Conservation (phyloP, 2,888 invertebrate species). For the Epistrophe eligans region DNA sequence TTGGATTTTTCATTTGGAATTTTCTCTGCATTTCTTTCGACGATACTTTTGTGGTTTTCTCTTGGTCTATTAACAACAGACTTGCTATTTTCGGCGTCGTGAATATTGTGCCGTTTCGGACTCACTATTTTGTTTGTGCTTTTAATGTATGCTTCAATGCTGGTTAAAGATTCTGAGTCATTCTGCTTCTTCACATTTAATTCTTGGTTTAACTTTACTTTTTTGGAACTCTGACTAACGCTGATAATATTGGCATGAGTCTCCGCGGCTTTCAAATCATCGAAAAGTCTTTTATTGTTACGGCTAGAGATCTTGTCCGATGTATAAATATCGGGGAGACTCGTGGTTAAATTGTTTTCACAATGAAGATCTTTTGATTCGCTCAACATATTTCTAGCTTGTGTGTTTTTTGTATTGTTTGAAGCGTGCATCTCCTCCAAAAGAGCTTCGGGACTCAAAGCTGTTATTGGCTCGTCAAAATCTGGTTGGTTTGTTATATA, state of each 20-base stretch:
- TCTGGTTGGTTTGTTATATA: not conserved
- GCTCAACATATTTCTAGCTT: not conserved
- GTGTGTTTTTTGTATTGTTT: not conserved
- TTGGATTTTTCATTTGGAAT: too few relatives aligned
- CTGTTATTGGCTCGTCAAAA: not conserved
- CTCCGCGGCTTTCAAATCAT: not conserved
- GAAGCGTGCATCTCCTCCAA: constrained; percentile 39
- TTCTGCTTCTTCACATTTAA: not conserved
- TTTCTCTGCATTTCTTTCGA: too few relatives aligned
- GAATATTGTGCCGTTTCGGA: not conserved
- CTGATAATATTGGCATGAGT: constrained; percentile 9
- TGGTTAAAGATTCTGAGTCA: constrained; percentile 2
- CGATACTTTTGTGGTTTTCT: too few relatives aligned
- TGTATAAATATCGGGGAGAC: not conserved
- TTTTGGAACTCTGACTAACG: constrained; percentile 7
- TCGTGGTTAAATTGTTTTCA: not conserved
- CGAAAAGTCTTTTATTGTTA: not conserved
- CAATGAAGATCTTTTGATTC: not conserved
- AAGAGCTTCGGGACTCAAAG: constrained; percentile 20
- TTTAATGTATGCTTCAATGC: constrained; percentile 10
- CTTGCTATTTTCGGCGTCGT: too few relatives aligned
- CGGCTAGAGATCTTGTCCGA: not conserved
- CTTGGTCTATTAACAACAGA: too few relatives aligned
- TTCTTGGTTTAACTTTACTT: too few relatives aligned
- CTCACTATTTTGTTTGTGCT: not conserved